These are phyloP conservation scores for Linnaemya tessellans DNA, from an alignment of 2,888 invertebrate genomes.

Conservation along the genomic window DNA sequence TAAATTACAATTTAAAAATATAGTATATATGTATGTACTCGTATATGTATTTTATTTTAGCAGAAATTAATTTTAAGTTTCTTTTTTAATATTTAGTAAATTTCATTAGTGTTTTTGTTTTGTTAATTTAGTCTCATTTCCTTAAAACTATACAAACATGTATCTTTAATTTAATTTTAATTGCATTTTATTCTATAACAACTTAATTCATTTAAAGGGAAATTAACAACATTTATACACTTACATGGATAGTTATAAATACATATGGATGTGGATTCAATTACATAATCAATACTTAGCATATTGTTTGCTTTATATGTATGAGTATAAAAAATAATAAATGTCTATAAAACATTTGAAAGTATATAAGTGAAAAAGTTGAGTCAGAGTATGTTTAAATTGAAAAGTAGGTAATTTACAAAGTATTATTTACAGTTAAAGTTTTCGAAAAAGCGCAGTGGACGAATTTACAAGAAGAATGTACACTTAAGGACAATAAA, in stretches of 20 bases:
- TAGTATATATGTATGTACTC: background rate
- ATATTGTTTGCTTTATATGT: background rate
- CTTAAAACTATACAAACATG: constrained; percentile 43
- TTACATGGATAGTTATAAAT: constrained; percentile 41
- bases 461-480: background rate
- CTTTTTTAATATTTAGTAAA: constrained; percentile 12
- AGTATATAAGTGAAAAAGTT: constrained; percentile 3
- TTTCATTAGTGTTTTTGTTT: constrained; percentile 17
- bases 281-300: constrained; percentile 4
- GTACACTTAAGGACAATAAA: too few relatives aligned
- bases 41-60: constrained; percentile 5
- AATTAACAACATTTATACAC: constrained; percentile 70
- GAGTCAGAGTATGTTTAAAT: background rate
- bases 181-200: constrained; percentile 48
- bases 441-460: background rate
- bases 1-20: constrained; percentile 30
- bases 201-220: constrained; percentile 30
- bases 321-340: background rate
- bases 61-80: background rate
- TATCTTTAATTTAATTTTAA: constrained; percentile 7
- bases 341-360: background rate
- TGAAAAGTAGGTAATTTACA: background rate
- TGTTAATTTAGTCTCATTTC: constrained; percentile 40
- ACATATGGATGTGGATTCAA: background rate
- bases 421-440: background rate